Evolutionary conservation across 2,113 vertebrate species (phyloP).

Genomic region (mouse (Mus musculus)): GRCm39 chr19:22332001-22332500

Average conservation of each 20-base stretch:
- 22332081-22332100: conserved; percentile 31
- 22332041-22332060: conserved; percentile 31
- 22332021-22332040: conserved; percentile 28
- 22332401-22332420: conserved; percentile 31
- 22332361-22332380: conserved; percentile 9
- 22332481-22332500: conserved; percentile 19
- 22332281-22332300: background rate
- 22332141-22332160: background rate
- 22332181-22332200: background rate
- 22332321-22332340: conserved; percentile 40
- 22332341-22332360: background rate
- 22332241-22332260: conserved; percentile 24
- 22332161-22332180: conserved; percentile 21
- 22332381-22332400: background rate
- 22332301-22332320: conserved; percentile 16
- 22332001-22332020: conserved; percentile 17
- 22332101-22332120: conserved; percentile 15
- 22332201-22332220: conserved; percentile 48
- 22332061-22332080: conserved; percentile 13
- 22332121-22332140: conserved; percentile 31
- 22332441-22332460: background rate
- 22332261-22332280: background rate
- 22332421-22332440: conserved; percentile 17
- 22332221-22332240: background rate
- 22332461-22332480: conserved; percentile 47